Percentiles rank a stretch among this genome's conserved stretches.
Evolutionary conservation across 2,888 invertebrate genomes (phyloP).

Genomic region (Phania funesta): DNA sequence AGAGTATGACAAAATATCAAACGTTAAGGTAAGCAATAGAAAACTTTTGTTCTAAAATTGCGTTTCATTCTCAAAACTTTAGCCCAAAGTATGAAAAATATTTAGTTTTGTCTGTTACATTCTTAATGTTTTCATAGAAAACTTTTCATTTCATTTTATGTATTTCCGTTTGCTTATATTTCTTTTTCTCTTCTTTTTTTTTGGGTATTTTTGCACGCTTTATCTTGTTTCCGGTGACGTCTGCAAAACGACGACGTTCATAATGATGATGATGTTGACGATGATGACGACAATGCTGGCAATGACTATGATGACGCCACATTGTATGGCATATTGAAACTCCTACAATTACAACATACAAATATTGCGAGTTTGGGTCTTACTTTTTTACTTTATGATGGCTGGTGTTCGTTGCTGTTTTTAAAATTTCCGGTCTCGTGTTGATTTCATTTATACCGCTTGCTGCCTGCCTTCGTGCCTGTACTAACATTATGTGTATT

Average conservation of each 20-base stretch:
- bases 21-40: constrained; percentile 42
- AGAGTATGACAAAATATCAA: constrained; percentile 36
- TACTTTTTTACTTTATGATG: constrained; percentile 19
- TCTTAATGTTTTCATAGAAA: constrained; percentile 34
- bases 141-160: constrained; percentile 70
- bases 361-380: constrained; percentile 19
- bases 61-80: not conserved
- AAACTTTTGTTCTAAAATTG: not conserved
- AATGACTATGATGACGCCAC: constrained; percentile 36
- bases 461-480: not conserved
- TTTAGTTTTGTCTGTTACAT: not conserved
- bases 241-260: constrained; percentile 69
- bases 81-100: too few relatives aligned
- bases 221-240: constrained; percentile 77
- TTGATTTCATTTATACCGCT: constrained; percentile 68
- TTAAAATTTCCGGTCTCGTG: constrained; percentile 77
- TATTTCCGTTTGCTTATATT: constrained; percentile 54
- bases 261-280: constrained; percentile 54
- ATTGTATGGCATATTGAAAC: constrained; percentile 43
- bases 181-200: constrained; percentile 10
- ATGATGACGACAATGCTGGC: constrained; percentile 32
- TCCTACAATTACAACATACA: constrained; percentile 23
- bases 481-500: constrained; percentile 31
- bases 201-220: constrained; percentile 70
- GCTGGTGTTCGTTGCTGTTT: constrained; percentile 68